Evolutionary conservation across 2,797 vertebrate species (phyloP), one percentile per base, ranked within the genome.

Genomic region (Falco biarmicus): DNA sequence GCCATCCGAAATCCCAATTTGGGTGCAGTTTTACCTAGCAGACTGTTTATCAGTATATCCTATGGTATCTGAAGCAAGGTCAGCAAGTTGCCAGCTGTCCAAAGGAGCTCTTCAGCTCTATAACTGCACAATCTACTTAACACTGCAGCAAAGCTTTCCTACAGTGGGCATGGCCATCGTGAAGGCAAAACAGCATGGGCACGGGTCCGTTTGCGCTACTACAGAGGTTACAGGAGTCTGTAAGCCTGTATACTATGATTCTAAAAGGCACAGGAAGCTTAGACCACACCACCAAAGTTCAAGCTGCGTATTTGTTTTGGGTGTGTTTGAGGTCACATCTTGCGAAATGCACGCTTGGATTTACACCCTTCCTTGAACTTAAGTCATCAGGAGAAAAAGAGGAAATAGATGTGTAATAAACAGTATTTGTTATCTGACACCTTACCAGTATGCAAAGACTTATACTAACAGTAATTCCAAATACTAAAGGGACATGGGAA

Each of bases 301-400:
- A 90, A 81, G 47, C 24, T 69, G 63, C n/a, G 5, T 70, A 64
- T 37, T 68, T 85, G 48, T 66, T 90, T 66, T 0, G 20, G 13
- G 61, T 68, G 47, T 4, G 0, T 6, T 5, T 78, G 68, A 91
- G 48, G 41, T 84, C 50, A 0, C 15, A 18, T 53, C 70, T 91
- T 83, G 69, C 64, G 66, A 84, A 91, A 92, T 19, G 19, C 7
- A 24, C 13, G 15, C 82, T 75, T 84, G 65, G 84, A 93, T 91
- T 86, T 73, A 86, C 19, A 94, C 37, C 28, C 79, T 91, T 83
- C 89, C 87, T 90, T 80, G 83, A 91, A 63, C 9, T 68, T 41
- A 51, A 94, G 69, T 50, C 65, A 78, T 53, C 32, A 53, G 53
- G 50, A 37, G 11, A 89, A 74, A 74, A 95, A 86, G 87, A 51